Percentiles rank a stretch among this genome's conserved stretches.
Evolutionary conservation across 2,797 vertebrate genomes (phyloP).

Genomic region (Acrossocheilus wenchowensis): DNA sequence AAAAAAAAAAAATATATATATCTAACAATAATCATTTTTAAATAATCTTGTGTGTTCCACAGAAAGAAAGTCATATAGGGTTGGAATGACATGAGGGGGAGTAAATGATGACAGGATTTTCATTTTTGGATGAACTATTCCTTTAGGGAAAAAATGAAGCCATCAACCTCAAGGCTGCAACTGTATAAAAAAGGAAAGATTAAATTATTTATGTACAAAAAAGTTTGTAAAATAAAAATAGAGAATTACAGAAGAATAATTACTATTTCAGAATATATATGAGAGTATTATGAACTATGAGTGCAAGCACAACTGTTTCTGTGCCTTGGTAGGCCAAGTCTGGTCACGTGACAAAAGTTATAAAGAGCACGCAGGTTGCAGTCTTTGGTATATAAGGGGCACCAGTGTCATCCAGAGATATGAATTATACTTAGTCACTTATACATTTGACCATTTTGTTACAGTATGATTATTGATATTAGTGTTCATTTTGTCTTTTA

Average conservation of each 20-base stretch:
- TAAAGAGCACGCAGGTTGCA: background rate
- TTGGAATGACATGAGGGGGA: background rate
- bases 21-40: no score
- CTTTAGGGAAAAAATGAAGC: background rate
- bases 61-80: no score
- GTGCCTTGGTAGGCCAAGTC: background rate
- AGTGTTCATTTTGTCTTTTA: background rate
- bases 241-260: background rate
- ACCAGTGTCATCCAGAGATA: background rate
- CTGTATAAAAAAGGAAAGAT: background rate
- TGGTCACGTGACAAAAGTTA: background rate
- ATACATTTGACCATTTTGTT: background rate
- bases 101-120: background rate
- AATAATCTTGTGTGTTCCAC: no score
- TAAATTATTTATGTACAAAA: background rate
- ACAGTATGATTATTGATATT: background rate
- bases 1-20: no score
- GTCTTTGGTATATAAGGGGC: background rate
- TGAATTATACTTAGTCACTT: background rate
- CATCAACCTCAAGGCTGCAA: background rate
- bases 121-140: background rate
- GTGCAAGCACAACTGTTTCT: background rate
- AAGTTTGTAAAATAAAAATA: no score
- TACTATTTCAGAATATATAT: background rate
- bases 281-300: background rate